Evolutionary conservation across 2,113 vertebrate genomes (phyloP), one percentile per base, ranked within the genome.

Genomic region (Tetrax tetrax): DNA sequence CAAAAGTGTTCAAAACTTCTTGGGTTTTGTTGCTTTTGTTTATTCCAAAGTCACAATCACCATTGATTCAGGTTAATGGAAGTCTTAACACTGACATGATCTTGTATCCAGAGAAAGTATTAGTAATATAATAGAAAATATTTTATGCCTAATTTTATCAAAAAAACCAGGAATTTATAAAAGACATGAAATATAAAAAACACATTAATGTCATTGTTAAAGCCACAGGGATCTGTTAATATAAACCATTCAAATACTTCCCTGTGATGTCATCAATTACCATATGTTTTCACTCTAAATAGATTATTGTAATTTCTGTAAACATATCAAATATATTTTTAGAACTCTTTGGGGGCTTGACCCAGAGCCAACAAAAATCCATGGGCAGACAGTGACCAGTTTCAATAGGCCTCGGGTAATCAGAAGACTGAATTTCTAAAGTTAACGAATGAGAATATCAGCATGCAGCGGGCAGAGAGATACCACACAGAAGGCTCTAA

Each of bases 271-370:
- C 94, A 96, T 77, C 81, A 79, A 74, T 93, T 82, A 43, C 69
- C 69, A 50, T 38, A 47, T 93, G 92, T 94, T 96, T 96, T 74
- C 37, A 95, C 57, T 95, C 91, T 85, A 96, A 96, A 97, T 83
- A 95, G 72, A 82, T 89, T 70, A 82, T 54, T 93, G 80, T 71
- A 91, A 91, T 95, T 95, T 96, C 94, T 89, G 87, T 95, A 96
- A 96, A 89, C 43, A 76, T 61, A 88, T 60, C 35, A 29, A 35
- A 70, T 31, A 56, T 82, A 95, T 95, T 95, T 97, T 95, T 96
- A 96, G 95, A 94, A 89, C 89, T 93, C 61, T 90, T 22, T 79
- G 28, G 37, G 10, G 50, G 29, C 35, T 90, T 94, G 86, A 89
- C 87, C 33, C 56, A 84, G 57, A 76, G 86, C 94, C 94, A 96